Percentiles rank a stretch among this genome's conserved stretches.
phyloP scores from a whole-genome alignment of 2,113 vertebrate genomes.

The Heterochromis multidens region DNA sequence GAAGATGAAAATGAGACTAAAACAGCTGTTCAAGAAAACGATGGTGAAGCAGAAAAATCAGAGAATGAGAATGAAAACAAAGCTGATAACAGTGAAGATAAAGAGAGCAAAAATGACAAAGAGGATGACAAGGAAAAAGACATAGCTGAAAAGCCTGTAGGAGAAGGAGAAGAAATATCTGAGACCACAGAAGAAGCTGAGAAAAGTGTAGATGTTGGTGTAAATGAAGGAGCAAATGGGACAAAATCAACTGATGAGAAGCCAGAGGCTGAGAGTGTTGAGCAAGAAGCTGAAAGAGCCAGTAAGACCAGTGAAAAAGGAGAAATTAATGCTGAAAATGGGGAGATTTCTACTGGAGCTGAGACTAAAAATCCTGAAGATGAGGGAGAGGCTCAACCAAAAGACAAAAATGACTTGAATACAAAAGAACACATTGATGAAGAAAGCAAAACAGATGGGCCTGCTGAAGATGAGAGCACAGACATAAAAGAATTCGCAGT shows the following conservation, averaged over 20 bases:
- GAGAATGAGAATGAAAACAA: neutral
- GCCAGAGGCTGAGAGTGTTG: neutral
- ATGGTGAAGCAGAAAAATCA: neutral
- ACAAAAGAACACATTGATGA: neutral
- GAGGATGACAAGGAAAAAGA: neutral
- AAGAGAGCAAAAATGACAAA: neutral
- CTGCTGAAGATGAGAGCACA: neutral
- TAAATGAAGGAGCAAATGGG: neutral
- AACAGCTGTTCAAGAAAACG: neutral
- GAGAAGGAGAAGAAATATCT: neutral
- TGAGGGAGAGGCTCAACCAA: neutral
- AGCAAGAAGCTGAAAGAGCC: neutral
- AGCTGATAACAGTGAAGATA: neutral
- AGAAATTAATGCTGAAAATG: slow-evolving; percentile 52
- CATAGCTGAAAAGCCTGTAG: neutral
- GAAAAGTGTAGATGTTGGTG: neutral
- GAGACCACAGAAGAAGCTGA: neutral
- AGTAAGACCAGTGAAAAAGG: neutral
- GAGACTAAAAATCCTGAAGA: neutral
- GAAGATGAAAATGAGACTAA: neutral
- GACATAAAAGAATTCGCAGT: neutral
- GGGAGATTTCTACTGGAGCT: slow-evolving; percentile 5
- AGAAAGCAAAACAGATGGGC: neutral
- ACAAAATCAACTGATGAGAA: neutral
- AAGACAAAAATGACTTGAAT: neutral